phyloP scores from a whole-genome alignment of 2,797 vertebrate species.

The Pipistrellus nathusii region DNA sequence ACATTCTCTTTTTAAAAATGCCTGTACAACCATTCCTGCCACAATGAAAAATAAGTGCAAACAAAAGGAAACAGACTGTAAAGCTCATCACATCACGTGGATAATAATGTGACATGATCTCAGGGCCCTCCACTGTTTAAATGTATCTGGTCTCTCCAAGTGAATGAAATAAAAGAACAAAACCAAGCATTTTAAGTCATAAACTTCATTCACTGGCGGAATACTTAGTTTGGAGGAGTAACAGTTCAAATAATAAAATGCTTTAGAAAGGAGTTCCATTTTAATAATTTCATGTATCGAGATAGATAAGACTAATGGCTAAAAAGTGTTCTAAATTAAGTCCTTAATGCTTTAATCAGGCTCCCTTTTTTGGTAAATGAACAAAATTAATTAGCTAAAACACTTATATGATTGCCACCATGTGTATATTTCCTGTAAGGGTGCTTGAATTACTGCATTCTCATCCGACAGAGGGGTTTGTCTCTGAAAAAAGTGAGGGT shows the following conservation, averaged over 20 bases:
- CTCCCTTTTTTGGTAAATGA: conserved; percentile 12
- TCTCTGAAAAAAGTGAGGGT: neutral
- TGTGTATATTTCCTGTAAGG: neutral
- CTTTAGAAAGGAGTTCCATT: conserved; percentile 45
- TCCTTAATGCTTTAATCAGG: conserved; percentile 8
- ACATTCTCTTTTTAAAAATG: conserved; percentile 31
- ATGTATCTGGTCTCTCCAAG: neutral
- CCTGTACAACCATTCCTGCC: neutral
- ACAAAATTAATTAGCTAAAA: neutral
- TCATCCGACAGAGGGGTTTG: neutral
- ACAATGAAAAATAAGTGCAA: neutral
- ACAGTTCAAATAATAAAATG: conserved; percentile 16
- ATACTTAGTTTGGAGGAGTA: neutral
- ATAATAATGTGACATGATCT: conserved; percentile 14
- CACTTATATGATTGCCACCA: neutral
- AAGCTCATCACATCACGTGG: neutral
- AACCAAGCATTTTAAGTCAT: neutral
- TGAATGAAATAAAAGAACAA: neutral
- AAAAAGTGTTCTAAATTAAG: neutral
- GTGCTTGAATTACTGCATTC: neutral
- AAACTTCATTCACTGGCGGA: neutral
- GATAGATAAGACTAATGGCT: conserved; percentile 13
- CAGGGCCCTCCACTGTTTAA: neutral
- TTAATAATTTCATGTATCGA: neutral
- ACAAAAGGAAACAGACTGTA: neutral